Conservation (phyloP, 2,113 vertebrate genomes). For the Megatriorchis doriae region DNA sequence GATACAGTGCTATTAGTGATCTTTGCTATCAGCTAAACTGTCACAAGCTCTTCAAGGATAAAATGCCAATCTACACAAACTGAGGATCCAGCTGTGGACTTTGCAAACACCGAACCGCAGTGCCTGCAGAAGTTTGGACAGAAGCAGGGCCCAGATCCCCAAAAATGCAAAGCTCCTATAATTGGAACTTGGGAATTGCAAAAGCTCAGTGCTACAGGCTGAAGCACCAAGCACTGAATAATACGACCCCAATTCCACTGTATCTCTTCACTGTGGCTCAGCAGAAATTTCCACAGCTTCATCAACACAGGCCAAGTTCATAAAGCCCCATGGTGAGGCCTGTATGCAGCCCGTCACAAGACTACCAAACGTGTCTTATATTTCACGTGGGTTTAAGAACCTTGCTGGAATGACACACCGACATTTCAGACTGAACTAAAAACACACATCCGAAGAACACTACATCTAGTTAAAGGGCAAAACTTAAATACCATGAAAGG, state of each 20-base stretch:
- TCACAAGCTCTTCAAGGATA: neutral
- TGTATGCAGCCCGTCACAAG: neutral
- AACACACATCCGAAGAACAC: neutral
- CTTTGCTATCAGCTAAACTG: neutral
- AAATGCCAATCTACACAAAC: neutral
- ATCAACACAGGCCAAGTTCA: neutral
- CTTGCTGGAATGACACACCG: neutral
- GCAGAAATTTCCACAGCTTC: neutral
- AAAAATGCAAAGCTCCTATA: neutral
- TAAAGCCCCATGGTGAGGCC: accelerated
- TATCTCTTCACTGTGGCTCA: neutral
- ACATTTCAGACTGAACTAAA: neutral
- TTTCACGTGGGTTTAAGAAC: neutral
- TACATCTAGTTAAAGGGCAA: neutral
- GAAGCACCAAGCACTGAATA: neutral
- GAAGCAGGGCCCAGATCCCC: neutral
- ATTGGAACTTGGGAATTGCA: neutral
- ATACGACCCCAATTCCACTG: accelerated
- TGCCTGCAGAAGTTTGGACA: neutral
- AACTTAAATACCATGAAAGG: neutral
- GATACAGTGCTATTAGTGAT: accelerated
- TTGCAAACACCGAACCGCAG: accelerated
- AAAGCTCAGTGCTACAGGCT: neutral
- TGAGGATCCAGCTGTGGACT: neutral
- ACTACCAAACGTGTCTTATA: accelerated